Base-by-base conservation (phyloP, 92 coral and sea anemone species). In the Phymanthus crucifer region DNA sequence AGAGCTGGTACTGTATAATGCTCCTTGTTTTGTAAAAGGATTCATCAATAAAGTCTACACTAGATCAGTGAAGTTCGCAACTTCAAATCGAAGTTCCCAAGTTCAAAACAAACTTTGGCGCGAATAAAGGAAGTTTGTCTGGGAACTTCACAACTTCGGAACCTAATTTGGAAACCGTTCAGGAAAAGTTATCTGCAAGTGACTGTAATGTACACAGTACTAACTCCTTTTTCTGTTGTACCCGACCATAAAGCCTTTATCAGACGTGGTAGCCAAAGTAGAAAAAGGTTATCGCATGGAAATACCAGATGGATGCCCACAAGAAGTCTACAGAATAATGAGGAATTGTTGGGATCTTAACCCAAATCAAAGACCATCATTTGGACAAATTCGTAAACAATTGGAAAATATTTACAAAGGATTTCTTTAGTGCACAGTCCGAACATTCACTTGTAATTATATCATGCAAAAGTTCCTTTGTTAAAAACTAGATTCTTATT, bases 251-350 rank as follows among this genome's bases (percentile, higher is more conserved):
- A 84, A 95, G 99, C 97, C 97, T 37, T 87, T 95, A 33, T 84
- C 88, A 18, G 94, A 86, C 45, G 99, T 95, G 9, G 74, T 89
- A 47, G 82, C 91, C 1, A 87, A 86, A 77, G 91, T 95, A 19
- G 88, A 86, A 70, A 72, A 81, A 52, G 98, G 98, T 36, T 93
- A 95, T 83, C 89, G 99, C 27, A 95, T 95, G 99, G 99, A 95
- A 46, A 56, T 76, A 47, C 99, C 99, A 0, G 99, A 95, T 38
- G 98, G 95, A 0, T 95, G 99, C 71, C 89, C 95, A 3, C 33
- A 75, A 4, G 78, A 67, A n/a, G 91, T 95, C 54, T 95, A 87
- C 37, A 54, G 68, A 27, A 80, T 93, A 32, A 95, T 95, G 99
- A 80, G 65, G 29, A 88, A 86, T 24, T 95, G 97, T 50, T 95